A percentile compares a stretch with the other conserved stretches of the same genome.
Evolutionary conservation across 2,113 vertebrate species (phyloP).

Genomic region (Corynorhinus townsendii): DNA sequence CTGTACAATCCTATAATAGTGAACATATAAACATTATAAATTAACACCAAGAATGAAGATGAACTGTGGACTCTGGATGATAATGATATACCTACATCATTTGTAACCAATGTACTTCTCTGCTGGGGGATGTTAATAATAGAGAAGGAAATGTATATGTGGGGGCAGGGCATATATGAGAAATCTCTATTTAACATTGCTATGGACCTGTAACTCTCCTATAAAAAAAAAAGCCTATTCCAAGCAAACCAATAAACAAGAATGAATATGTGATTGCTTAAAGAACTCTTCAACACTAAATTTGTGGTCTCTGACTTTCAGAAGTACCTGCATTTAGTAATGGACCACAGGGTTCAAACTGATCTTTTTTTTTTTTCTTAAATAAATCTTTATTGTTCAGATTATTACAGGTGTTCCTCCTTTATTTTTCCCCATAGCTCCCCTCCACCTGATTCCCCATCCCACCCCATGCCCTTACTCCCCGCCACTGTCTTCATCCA

Average conservation of each 20-base stretch:
- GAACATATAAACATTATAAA: neutral
- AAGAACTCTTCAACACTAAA: neutral
- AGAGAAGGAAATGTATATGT: neutral
- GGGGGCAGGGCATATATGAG: too few species aligned
- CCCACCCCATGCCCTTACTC: too few species aligned
- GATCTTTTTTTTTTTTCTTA: too few species aligned
- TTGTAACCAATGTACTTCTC: neutral
- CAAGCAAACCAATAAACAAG: neutral
- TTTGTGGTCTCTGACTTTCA: neutral
- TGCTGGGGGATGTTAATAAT: neutral
- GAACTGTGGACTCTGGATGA: neutral
- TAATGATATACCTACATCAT: neutral
- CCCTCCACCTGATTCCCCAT: too few species aligned
- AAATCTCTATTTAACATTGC: neutral
- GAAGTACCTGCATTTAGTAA: neutral
- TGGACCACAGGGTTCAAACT: neutral
- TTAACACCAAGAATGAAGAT: neutral
- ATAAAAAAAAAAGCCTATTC: neutral
- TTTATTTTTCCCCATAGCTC: too few species aligned
- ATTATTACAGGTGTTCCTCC: too few species aligned
- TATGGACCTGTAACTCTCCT: neutral
- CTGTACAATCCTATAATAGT: neutral
- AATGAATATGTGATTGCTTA: neutral
- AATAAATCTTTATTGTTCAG: too few species aligned
- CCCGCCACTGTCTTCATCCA: too few species aligned